Evolutionary conservation across 2,113 vertebrate genomes (phyloP), one percentile per base, ranked within the genome.

Genomic region (Gambusia affinis): DNA sequence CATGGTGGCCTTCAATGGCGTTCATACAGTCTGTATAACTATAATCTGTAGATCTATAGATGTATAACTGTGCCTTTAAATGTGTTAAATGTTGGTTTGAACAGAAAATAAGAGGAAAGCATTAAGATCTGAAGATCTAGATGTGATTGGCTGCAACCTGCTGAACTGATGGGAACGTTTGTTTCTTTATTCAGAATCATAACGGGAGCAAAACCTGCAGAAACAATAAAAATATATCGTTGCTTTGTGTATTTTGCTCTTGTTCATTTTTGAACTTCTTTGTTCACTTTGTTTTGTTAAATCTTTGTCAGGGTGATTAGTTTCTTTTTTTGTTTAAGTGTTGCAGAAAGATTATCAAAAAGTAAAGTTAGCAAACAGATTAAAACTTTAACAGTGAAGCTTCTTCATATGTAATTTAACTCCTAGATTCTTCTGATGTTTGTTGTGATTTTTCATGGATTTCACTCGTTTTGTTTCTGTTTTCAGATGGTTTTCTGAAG

Each of bases 61-160:
- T 76, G 83, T 83, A 78, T 80, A 62, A 70, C 74, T 76, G 76
- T 88, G 84, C 75, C 75, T 89, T 86, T 78, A 27, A 27, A 27
- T 27, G 51, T 24, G 6, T 54, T 54, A 54, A 24, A 54, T 54
- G 22, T 54, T 54, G 44, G 15, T 10, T 54, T 54, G 2, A 54
- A 24, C 19, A 24, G 51, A 6, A 24, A 24, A 22, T 24, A 8
- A 10, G 8, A 24, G 51, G 51, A 54, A n/a, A 24, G 22, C 19
- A 10, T 8, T 6, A 10, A 54, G 22, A 54, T 54, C 14, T 47
- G 44, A 15, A 47, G 17, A 47, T 17, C 15, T 19, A 47, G 14
- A 19, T 47, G 44, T 17, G 17, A 47, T 47, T 47, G 4, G 14
- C 44, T 47, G 44, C 14, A 47, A 47, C 44, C 4, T 17, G 44